Percentiles rank a stretch among this genome's conserved stretches.
These are phyloP conservation scores for Bellardia pandia DNA, from an alignment of 2,888 invertebrate genomes.

Conservation along the genomic window DNA sequence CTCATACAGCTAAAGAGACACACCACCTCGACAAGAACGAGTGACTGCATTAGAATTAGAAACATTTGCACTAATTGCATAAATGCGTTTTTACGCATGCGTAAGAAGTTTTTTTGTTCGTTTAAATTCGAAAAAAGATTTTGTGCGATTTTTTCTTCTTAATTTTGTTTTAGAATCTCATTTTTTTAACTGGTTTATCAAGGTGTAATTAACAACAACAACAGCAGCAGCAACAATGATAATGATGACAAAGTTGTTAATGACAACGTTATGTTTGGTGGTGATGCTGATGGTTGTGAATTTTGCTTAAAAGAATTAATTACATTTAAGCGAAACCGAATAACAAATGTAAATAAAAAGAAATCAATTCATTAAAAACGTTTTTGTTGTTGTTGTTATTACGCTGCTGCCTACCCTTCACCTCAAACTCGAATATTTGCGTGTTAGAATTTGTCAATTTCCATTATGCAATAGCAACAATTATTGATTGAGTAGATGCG, in stretches of 20 bases:
- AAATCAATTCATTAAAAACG: constrained; percentile 12
- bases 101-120: constrained; percentile 54
- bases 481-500: not conserved
- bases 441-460: not conserved
- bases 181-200: constrained; percentile 65
- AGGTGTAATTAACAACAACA: constrained; percentile 65
- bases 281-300: constrained; percentile 27
- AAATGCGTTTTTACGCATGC: constrained; percentile 67
- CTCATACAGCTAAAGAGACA: not conserved
- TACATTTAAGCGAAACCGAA: constrained; percentile 3
- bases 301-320: not conserved
- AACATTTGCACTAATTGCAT: constrained; percentile 72
- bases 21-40: not conserved
- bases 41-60: constrained; percentile 44
- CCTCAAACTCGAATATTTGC: not conserved
- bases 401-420: not conserved
- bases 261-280: constrained; percentile 13
- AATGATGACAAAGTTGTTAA: constrained; percentile 50
- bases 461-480: not conserved
- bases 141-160: constrained; percentile 2
- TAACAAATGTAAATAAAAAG: not conserved
- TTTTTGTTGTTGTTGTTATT: not conserved
- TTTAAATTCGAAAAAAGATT: constrained; percentile 48
- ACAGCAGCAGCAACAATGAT: constrained; percentile 13
- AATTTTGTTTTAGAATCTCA: constrained; percentile 61